Base-by-base conservation (phyloP, 1,140 invertebrate species). In the Nylanderia fulva region DNA sequence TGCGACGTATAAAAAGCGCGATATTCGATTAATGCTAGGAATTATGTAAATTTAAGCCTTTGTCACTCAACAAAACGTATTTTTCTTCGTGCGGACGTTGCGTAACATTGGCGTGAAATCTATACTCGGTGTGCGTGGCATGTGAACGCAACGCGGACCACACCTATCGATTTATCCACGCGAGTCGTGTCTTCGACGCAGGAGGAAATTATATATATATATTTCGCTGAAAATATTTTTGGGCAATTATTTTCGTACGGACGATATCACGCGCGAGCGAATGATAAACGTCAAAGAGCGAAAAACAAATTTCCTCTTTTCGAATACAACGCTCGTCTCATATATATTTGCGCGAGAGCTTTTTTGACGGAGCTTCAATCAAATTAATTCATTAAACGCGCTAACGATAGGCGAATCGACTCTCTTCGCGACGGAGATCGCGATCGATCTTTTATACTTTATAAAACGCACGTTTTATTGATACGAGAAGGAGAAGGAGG, bases 361-460 rank as follows among this genome's bases (percentile, higher is more conserved):
- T 52, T 77, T 64, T 64, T 11, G 42, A 77, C 33, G 75, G 77
- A 82, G 77, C 77, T 60, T 82, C 52, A 82, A 82, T 82, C 77
- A 82, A 82, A 82, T 58, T 82, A 72, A 72, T 72, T 69, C 42
- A 71, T 58, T 68, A 69, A 54, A 24, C 42, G 75, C 42, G 42
- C 29, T 48, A 33, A 36, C 21, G 48, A 54, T 27, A 39, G 42
- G 24, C 63, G 48, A 80, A 45, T 45, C 64, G 36, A 58, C 42
- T 75, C 74, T 75, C 85, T 86, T 66, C 76, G 69, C 27, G 61
- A n/a, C 39, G 29, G n/a, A 42, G 21, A 52, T 79, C 33, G 63
- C 66, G 24, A 71, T 42, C 48, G 64, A 80, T 58, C 66, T 56
- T 79, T 80, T 33, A 39, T 36, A 58, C 7, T 6, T 54, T 54